phyloP scores from a whole-genome alignment of 2,888 invertebrate genomes.

The Achlya flavicornis region DNA sequence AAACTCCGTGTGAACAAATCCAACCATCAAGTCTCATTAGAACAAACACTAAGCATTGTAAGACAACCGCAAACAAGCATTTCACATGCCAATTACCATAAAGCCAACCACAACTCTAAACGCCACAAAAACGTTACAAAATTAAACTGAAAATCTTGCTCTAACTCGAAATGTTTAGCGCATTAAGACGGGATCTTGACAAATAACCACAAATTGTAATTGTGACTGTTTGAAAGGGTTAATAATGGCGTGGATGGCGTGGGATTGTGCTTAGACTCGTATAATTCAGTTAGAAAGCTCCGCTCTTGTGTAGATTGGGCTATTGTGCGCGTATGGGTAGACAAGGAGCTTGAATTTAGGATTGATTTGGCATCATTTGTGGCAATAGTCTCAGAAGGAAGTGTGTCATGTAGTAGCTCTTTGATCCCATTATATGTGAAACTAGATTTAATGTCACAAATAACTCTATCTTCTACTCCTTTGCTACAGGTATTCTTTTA shows the following conservation, averaged over 20 bases:
- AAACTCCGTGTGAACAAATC: conserved; percentile 30
- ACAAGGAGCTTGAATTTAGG: conserved; percentile 39
- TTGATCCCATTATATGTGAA: neutral
- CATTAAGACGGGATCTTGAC: conserved; percentile 57
- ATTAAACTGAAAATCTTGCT: conserved; percentile 59
- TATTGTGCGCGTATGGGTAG: conserved; percentile 60
- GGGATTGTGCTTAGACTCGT: conserved; percentile 61
- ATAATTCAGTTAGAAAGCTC: conserved; percentile 75
- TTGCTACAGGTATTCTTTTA: neutral
- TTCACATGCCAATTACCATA: conserved; percentile 52
- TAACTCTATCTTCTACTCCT: too few species aligned
- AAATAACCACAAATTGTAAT: conserved; percentile 81
- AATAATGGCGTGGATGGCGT: conserved; percentile 71
- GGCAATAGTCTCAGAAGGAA: conserved; percentile 31
- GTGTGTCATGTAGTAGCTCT: conserved; percentile 14
- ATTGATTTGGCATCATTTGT: conserved; percentile 57
- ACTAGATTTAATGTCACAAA: neutral
- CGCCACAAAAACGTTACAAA: conserved; percentile 58
- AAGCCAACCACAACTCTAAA: conserved; percentile 48
- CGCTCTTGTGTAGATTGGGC: conserved; percentile 71
- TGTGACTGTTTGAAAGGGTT: conserved; percentile 80
- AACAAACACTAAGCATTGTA: conserved; percentile 23
- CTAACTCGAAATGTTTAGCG: conserved; percentile 53
- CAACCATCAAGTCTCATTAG: conserved; percentile 30
- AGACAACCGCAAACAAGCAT: conserved; percentile 49